phyloP scores from a whole-genome alignment of 2,888 invertebrate species.

The Mesoligia furuncula region DNA sequence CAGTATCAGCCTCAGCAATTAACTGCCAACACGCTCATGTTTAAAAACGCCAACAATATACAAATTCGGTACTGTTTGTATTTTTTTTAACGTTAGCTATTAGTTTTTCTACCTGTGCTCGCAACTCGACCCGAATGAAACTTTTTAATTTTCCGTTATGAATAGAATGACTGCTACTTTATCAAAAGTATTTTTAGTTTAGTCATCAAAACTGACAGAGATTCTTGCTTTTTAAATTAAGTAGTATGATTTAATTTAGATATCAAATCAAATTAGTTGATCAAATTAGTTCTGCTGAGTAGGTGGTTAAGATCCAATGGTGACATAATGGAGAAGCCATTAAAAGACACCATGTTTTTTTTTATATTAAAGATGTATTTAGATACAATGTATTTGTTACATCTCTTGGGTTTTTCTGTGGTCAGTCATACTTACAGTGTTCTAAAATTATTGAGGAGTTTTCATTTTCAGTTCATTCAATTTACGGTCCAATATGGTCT shows the following conservation, averaged over 20 bases:
- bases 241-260: not conserved
- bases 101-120: not conserved
- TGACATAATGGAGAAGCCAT: not conserved
- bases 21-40: conserved; percentile 8
- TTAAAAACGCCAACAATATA: not conserved
- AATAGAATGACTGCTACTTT: not conserved
- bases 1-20: conserved; percentile 38
- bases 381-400: not conserved
- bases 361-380: not conserved
- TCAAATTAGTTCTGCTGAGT: not conserved
- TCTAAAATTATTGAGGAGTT: not conserved
- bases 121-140: not conserved
- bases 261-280: too few species aligned
- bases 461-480: too few species aligned
- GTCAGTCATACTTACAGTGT: not conserved
- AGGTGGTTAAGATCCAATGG: not conserved
- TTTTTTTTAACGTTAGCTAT: not conserved
- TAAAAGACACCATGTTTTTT: too few species aligned
- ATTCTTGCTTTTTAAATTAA: not conserved
- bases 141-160: not conserved
- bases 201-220: not conserved
- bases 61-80: not conserved
- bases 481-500: too few species aligned
- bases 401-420: not conserved
- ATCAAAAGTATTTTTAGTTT: not conserved